These are phyloP conservation scores for Saccostrea echinata DNA, from an alignment of 1,140 invertebrate species.

Conservation along the genomic window DNA sequence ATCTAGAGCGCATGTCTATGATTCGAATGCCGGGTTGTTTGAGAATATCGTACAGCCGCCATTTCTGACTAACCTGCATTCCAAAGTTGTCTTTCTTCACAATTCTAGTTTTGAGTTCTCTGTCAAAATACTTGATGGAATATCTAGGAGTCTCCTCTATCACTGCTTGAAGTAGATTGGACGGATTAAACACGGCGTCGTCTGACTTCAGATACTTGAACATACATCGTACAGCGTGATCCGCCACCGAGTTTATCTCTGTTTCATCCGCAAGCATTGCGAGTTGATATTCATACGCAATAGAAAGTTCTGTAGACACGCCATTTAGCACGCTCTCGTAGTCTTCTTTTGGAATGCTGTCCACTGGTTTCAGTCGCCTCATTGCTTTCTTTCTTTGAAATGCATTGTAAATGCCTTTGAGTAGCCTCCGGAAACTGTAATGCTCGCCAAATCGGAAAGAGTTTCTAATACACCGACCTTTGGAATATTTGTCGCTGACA, in stretches of 20 bases:
- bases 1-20: background rate
- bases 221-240: slow-evolving; percentile 54
- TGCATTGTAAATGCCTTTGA: slow-evolving; percentile 46
- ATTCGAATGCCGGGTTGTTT: slow-evolving; percentile 55
- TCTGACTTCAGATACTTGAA: slow-evolving; percentile 48
- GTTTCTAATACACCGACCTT: background rate
- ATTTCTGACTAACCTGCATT: slow-evolving; percentile 37
- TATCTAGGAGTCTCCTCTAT: slow-evolving; percentile 41
- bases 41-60: slow-evolving; percentile 50
- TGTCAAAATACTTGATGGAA: slow-evolving; percentile 33
- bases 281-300: slow-evolving; percentile 57
- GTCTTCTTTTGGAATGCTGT: slow-evolving; percentile 46
- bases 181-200: slow-evolving; percentile 41
- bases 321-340: slow-evolving; percentile 37
- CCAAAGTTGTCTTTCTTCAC: slow-evolving; percentile 39
- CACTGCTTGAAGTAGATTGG: slow-evolving; percentile 52
- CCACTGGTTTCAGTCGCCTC: slow-evolving; percentile 39
- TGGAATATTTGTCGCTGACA: slow-evolving; percentile 27
- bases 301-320: slow-evolving; percentile 42
- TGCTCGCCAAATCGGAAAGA: slow-evolving; percentile 23
- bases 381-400: slow-evolving; percentile 45
- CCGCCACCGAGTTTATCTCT: slow-evolving; percentile 45
- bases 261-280: slow-evolving; percentile 45
- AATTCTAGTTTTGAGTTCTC: slow-evolving; percentile 43
- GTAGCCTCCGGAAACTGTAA: slow-evolving; percentile 36